Conservation (phyloP, 2,888 invertebrate genomes). For the Drosophila tanythrix region DNA sequence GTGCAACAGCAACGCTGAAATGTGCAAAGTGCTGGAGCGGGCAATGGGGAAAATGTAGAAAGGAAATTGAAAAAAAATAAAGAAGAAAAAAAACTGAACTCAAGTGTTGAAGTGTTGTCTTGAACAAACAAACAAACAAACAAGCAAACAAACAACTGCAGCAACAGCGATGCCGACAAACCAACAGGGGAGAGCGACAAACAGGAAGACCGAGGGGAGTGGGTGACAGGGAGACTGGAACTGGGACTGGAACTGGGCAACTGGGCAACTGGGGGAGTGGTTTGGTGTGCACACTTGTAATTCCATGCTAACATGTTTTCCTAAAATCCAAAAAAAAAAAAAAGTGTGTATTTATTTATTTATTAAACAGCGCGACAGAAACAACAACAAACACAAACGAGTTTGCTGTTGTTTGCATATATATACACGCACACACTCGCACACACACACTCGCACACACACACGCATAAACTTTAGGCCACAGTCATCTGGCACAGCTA, state of each 20-base stretch:
- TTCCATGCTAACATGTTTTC: constrained; percentile 75
- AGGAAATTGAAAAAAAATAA: constrained; percentile 55
- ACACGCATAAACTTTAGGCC: constrained; percentile 1
- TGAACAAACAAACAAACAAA: constrained; percentile 57
- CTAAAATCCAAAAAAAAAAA: constrained; percentile 3
- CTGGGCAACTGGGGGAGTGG: background rate
- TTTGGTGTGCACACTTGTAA: constrained; percentile 64
- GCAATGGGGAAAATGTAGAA: constrained; percentile 53
- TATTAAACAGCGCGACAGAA: constrained; percentile 59
- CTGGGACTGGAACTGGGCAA: constrained; percentile 15
- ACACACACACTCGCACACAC: constrained; percentile 27
- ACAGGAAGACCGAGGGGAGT: constrained; percentile 20
- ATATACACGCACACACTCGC: constrained; percentile 22
- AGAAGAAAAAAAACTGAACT: constrained; percentile 49
- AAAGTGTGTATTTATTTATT: constrained; percentile 59
- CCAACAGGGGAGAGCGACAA: constrained; percentile 33
- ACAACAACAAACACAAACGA: constrained; percentile 58
- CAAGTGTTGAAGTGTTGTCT: constrained; percentile 72
- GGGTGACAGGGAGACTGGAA: constrained; percentile 7
- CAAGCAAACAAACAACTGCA: constrained; percentile 31
- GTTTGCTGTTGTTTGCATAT: constrained; percentile 58
- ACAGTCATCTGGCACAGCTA: constrained; percentile 15
- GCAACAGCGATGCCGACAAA: constrained; percentile 55
- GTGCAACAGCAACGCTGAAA: constrained; percentile 35
- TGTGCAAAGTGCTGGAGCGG: background rate